phyloP scores from a whole-genome alignment of 2,113 vertebrate genomes.

The Aptenodytes patagonicus region DNA sequence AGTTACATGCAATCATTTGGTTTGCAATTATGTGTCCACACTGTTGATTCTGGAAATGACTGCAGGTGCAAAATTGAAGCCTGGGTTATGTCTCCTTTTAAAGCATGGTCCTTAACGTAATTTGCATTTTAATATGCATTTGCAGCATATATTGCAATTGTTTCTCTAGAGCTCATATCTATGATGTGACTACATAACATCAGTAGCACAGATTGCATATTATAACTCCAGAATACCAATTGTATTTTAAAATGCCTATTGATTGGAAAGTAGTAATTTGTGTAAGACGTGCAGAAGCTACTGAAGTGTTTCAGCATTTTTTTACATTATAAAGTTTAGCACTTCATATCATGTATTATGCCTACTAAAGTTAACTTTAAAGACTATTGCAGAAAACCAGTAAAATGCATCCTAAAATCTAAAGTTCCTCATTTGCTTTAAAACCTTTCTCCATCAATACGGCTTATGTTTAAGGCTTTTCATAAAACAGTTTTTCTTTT shows the following conservation, averaged over 20 bases:
- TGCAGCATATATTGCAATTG: conserved; percentile 8
- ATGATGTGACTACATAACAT: conserved; percentile 39
- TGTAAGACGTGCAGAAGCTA: rapidly evolving
- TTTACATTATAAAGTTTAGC: neutral
- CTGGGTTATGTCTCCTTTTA: neutral
- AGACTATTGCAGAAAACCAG: neutral
- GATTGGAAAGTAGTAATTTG: conserved; percentile 25
- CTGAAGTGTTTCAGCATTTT: neutral
- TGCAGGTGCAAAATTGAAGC: conserved; percentile 44
- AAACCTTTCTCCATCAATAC: neutral
- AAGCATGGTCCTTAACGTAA: conserved; percentile 12
- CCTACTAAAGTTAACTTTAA: neutral
- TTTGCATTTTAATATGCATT: conserved; percentile 7
- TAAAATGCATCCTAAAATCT: neutral
- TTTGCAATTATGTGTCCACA: neutral
- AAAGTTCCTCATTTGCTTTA: neutral
- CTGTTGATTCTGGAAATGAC: neutral
- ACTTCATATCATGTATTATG: neutral
- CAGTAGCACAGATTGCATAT: neutral
- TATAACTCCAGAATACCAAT: conserved; percentile 6
- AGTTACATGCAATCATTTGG: neutral
- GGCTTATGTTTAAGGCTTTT: neutral
- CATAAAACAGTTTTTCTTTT: neutral
- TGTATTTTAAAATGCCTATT: conserved; percentile 11
- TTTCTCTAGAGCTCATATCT: neutral